phyloP scores from a whole-genome alignment of 1,140 invertebrate genomes.

The Pachypeltis micranthus region DNA sequence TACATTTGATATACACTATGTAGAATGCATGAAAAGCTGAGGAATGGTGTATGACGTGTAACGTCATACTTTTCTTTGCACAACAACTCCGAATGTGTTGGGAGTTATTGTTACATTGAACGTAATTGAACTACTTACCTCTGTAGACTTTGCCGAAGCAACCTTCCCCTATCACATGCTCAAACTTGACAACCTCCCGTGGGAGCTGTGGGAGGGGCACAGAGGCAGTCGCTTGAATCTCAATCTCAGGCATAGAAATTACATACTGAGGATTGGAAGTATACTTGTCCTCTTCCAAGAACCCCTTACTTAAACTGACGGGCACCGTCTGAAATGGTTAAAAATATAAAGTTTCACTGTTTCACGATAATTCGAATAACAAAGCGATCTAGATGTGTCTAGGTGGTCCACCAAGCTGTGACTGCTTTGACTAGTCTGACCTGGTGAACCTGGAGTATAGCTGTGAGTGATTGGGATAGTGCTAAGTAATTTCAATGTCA shows the following conservation, averaged over 20 bases:
- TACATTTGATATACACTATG: too few species aligned
- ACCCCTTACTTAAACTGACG: slow-evolving; percentile 43
- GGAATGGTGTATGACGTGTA: too few species aligned
- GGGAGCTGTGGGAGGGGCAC: slow-evolving; percentile 22
- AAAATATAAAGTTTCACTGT: not conserved
- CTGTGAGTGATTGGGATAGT: too few species aligned
- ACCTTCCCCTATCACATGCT: slow-evolving; percentile 75
- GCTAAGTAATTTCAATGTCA: too few species aligned
- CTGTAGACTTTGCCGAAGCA: slow-evolving; percentile 84
- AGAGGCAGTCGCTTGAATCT: slow-evolving; percentile 50
- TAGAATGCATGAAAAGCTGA: too few species aligned
- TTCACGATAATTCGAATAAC: not conserved
- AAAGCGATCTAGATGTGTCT: not conserved
- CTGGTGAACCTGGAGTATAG: too few species aligned
- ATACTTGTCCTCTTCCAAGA: slow-evolving; percentile 57
- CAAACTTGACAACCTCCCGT: slow-evolving; percentile 47
- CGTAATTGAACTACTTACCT: slow-evolving; percentile 6
- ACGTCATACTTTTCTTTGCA: too few species aligned
- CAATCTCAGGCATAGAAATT: slow-evolving; percentile 32
- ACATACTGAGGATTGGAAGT: slow-evolving; percentile 63
- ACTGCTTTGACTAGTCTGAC: not conserved
- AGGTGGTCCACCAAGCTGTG: not conserved
- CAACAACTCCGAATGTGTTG: too few species aligned
- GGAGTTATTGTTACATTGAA: too few species aligned
- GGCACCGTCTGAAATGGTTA: slow-evolving; percentile 34